Conservation (phyloP, 2,888 invertebrate genomes). For the Plebejus anna region DNA sequence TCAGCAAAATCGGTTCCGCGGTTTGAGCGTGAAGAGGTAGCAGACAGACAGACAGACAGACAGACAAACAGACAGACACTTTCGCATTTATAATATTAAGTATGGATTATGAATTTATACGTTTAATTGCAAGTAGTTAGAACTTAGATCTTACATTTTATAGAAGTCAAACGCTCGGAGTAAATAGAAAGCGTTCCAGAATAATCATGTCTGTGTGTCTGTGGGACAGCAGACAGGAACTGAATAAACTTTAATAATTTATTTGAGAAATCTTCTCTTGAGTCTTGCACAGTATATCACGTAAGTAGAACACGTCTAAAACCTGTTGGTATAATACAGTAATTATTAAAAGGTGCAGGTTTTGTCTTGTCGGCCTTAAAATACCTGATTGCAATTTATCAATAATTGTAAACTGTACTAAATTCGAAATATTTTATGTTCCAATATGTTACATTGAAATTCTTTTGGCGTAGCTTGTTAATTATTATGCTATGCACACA, state of each 20-base stretch:
- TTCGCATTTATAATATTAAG: too few relatives aligned
- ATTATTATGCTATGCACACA: not conserved
- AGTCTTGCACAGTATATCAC: constrained; percentile 13
- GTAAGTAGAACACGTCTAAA: constrained; percentile 17
- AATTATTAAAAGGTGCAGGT: constrained; percentile 20
- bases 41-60: too few relatives aligned
- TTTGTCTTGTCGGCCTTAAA: constrained; percentile 11
- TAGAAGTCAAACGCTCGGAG: constrained; percentile 36
- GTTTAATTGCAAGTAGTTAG: too few relatives aligned
- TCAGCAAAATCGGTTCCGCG: too few relatives aligned
- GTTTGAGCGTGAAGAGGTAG: too few relatives aligned
- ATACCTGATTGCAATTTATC: constrained; percentile 8
- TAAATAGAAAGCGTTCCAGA: constrained; percentile 65
- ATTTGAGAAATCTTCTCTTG: constrained; percentile 30
- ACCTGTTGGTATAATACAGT: constrained; percentile 8
- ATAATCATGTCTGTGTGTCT: constrained; percentile 52
- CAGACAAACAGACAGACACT: too few relatives aligned
- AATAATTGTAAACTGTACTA: constrained; percentile 1
- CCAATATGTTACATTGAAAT: not conserved
- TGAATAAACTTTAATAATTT: constrained; percentile 35
- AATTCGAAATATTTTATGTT: not conserved
- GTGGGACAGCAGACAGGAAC: constrained; percentile 46
- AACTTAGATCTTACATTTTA: not conserved
- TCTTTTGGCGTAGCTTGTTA: not conserved
- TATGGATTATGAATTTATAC: too few relatives aligned